Conservation (phyloP, 2,888 invertebrate species). For the Paralinhomoeus sp. region DNA sequence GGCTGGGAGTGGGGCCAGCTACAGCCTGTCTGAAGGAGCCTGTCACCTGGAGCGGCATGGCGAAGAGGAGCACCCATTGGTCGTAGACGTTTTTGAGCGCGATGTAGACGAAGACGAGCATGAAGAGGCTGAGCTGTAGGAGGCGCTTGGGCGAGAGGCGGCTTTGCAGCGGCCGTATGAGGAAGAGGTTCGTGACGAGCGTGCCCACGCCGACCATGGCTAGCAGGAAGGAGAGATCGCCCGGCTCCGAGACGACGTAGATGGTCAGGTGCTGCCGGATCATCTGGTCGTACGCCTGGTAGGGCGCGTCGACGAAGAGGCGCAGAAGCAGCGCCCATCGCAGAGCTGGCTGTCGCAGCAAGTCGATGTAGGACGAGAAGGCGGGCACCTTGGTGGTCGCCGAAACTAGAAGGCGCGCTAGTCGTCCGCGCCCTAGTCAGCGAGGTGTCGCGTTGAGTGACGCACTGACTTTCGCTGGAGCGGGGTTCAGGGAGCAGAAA, state of each 20-base stretch:
- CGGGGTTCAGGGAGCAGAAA: slow-evolving; percentile 10
- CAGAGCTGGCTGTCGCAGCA: slow-evolving; percentile 4
- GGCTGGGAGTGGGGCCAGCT: too few species aligned
- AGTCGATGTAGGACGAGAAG: slow-evolving; percentile 8
- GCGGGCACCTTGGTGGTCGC: slow-evolving; percentile 1
- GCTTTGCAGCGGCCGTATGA: slow-evolving; percentile 13
- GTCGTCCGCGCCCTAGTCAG: too few species aligned
- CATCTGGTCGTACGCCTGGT: slow-evolving; percentile 15
- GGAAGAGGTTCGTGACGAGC: slow-evolving; percentile 11
- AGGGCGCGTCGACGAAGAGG: slow-evolving; percentile 10
- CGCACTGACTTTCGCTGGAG: too few species aligned
- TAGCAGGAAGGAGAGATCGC: slow-evolving; percentile 9
- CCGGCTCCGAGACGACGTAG: slow-evolving; percentile 11
- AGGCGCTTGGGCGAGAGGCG: slow-evolving; percentile 10
- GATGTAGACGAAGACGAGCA: slow-evolving; percentile 11
- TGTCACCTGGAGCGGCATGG: slow-evolving; percentile 16
- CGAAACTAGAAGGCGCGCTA: too few species aligned
- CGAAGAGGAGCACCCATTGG: slow-evolving; percentile 10
- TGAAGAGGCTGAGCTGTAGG: slow-evolving; percentile 9
- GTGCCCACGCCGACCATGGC: slow-evolving; percentile 13
- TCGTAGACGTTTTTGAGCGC: slow-evolving; percentile 10
- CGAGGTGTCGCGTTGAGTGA: too few species aligned
- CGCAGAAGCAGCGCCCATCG: background rate
- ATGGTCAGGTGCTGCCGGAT: slow-evolving; percentile 12
- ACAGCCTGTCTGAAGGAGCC: background rate